Conservation (phyloP, 1,140 invertebrate species). For the Leucophenga varia region DNA sequence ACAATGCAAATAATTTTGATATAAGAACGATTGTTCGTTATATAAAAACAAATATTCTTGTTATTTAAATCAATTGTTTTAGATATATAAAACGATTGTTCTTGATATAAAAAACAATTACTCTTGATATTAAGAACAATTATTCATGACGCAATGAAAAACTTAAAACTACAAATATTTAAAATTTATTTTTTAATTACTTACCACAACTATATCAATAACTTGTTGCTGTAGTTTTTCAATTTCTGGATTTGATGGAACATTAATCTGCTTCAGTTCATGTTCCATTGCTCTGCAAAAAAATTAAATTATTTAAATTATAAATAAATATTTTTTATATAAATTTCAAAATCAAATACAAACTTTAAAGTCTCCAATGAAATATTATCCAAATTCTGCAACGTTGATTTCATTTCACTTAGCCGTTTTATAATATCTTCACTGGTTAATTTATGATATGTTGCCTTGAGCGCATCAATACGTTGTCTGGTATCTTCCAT, state of each 20-base stretch:
- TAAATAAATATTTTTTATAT: background rate
- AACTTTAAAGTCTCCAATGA: slow-evolving; percentile 51
- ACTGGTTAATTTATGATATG: slow-evolving; percentile 45
- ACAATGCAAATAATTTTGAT: too few species aligned
- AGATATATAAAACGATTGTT: too few species aligned
- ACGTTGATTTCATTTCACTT: slow-evolving; percentile 49
- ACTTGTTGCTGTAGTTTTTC: slow-evolving; percentile 55
- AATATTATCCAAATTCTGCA: slow-evolving; percentile 55
- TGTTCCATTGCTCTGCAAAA: slow-evolving; percentile 49
- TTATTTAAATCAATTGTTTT: too few species aligned
- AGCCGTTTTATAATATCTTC: slow-evolving; percentile 49
- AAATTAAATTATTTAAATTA: background rate
- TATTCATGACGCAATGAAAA: too few species aligned
- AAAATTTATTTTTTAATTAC: too few species aligned
- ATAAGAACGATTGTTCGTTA: too few species aligned
- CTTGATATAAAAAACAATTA: too few species aligned
- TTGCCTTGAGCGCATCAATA: slow-evolving; percentile 52
- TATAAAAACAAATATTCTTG: too few species aligned
- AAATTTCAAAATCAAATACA: background rate
- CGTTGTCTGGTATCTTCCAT: slow-evolving; percentile 66
- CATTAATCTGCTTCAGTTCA: slow-evolving; percentile 51
- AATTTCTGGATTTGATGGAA: slow-evolving; percentile 52
- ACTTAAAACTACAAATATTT: too few species aligned
- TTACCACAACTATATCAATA: slow-evolving; percentile 54
- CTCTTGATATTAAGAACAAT: too few species aligned